These are phyloP conservation scores for Plodia interpunctella DNA, from an alignment of 1,140 invertebrate genomes.

Conservation along the genomic window DNA sequence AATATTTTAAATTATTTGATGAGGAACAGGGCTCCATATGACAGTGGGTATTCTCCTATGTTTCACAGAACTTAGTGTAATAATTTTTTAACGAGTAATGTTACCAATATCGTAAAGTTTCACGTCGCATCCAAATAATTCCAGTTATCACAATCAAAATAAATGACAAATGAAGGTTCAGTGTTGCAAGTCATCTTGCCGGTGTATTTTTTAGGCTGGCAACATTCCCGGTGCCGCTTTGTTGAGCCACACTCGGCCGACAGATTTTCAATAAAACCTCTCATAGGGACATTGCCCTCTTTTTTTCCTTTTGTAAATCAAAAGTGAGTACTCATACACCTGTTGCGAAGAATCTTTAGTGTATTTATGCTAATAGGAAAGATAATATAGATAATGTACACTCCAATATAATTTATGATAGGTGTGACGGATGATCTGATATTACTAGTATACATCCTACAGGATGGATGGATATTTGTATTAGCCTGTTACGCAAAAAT, in stretches of 20 bases:
- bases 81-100: too few species aligned
- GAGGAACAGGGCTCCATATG: too few species aligned
- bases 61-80: too few species aligned
- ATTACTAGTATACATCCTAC: not conserved
- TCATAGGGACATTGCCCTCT: slow-evolving; percentile 48
- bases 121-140: slow-evolving; percentile 47
- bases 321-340: slow-evolving; percentile 61
- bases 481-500: too few species aligned
- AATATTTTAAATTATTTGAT: too few species aligned
- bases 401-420: not conserved
- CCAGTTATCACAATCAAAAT: slow-evolving; percentile 75
- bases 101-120: too few species aligned
- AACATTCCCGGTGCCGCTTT: slow-evolving; percentile 59
- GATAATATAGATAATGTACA: not conserved
- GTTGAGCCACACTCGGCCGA: slow-evolving; percentile 51
- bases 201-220: slow-evolving; percentile 53
- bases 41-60: too few species aligned
- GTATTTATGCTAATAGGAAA: not conserved
- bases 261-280: slow-evolving; percentile 65
- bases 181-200: slow-evolving; percentile 70
- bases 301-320: slow-evolving; percentile 39
- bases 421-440: not conserved
- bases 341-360: slow-evolving; percentile 30
- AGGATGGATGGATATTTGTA: too few species aligned
- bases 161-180: slow-evolving; percentile 76